These are phyloP conservation scores for Meles meles DNA, from an alignment of 2,113 vertebrate species.

Conservation along the genomic window DNA sequence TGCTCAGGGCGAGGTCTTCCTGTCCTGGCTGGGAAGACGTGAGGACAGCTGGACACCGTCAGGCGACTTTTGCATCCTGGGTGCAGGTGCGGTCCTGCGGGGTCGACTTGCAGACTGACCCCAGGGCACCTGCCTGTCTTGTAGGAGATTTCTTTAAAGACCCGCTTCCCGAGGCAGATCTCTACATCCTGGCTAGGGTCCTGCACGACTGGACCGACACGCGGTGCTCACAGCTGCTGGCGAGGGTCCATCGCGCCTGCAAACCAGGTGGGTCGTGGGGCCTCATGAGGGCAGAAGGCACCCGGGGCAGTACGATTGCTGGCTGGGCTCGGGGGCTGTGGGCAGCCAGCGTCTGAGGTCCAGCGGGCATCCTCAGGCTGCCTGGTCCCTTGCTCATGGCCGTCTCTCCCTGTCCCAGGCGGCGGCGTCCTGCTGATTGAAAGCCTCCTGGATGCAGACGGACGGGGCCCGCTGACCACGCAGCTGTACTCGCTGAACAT, in stretches of 20 bases:
- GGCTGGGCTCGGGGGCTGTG: no score
- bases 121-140: background rate
- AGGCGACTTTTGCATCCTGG: fast-evolving
- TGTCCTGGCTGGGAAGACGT: fast-evolving
- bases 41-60: fast-evolving
- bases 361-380: no score
- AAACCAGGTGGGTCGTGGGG: slow-evolving; percentile 81
- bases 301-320: fast-evolving
- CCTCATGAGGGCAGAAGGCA: fast-evolving
- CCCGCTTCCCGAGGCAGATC: slow-evolving; percentile 86
- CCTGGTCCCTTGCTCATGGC: fast-evolving
- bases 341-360: fast-evolving
- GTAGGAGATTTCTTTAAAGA: slow-evolving; percentile 93
- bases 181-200: slow-evolving; percentile 91
- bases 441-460: slow-evolving; percentile 84
- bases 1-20: fast-evolving
- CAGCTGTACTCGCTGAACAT: slow-evolving; percentile 91
- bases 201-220: slow-evolving; percentile 92
- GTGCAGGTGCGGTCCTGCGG: fast-evolving
- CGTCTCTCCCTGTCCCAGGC: slow-evolving; percentile 63
- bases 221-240: slow-evolving; percentile 84
- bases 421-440: slow-evolving; percentile 88
- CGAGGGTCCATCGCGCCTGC: slow-evolving; percentile 82
- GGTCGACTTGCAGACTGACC: fast-evolving
- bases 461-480: slow-evolving; percentile 83